Base-by-base conservation (phyloP, 2,888 invertebrate species). In the Alentia gelatinosa region DNA sequence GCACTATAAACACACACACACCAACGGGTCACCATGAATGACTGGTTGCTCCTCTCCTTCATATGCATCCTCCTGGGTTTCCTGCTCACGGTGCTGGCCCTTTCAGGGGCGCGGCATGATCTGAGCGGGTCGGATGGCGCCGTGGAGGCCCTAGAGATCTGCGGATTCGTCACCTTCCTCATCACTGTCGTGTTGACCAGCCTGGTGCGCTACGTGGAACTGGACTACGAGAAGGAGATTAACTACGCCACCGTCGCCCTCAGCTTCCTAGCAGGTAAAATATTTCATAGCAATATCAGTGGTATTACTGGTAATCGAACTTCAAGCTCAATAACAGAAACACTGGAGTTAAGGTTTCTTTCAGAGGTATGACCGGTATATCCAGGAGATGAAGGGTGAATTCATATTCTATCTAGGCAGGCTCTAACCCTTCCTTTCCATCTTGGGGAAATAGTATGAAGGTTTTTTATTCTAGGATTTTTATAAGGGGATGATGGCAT, bases 221-320 rank as follows among this genome's bases (percentile, higher is more conserved):
- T 89, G n/a, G 89, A 89, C 33, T 37, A 89, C 63, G 33, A 50
- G 37, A 33, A 7, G 37, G 89, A 89, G 35, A 63, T 89, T 1
- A 19, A 39, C 1, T 63, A 50, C 26, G 89, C 63, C 5, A 35
- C 42, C 26, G 35, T n/a, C 15, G 89, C 56, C 35, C 5, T 30
- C n/a, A 47, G 56, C 89, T 89, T 89, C 63, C n/a, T 50, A 35
- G 89, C 89, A 63, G 63, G 89, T 89, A 33, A 89, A n/a, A n/a
- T n/a, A n/a, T n/a, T n/a, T n/a, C n/a, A 47, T 47, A 47, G 9
- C 19, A 47, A 47, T 47, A 47, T 12, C 19, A 47, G 47, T 47
- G 9, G 19, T 47, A 47, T 9, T 47, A 47, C 47, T 47, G 47
- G 19, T 47, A 47, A n/a, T n/a, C n/a, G n/a, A n/a, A n/a, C n/a